Evolutionary conservation across 2,888 invertebrate species (phyloP), one percentile per base, ranked within the genome.

Genomic region (Polymixis flavicincta): DNA sequence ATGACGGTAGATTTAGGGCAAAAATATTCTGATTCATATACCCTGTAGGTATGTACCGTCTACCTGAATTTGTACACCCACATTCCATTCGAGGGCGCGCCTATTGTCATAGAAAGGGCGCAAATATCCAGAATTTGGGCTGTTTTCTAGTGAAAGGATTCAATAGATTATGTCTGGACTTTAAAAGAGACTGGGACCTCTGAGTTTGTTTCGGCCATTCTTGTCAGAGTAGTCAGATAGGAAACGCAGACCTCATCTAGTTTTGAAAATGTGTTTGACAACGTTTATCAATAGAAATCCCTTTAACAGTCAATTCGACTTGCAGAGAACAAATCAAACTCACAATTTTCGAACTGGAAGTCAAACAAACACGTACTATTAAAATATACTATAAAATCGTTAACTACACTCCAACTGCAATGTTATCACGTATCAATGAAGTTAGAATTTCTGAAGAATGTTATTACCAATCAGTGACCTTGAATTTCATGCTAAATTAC

Each of bases 391-490:
- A 45, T 57, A 45, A 14, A 52, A 57, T 63, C 45, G 63, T 77
- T 52, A 77, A 77, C n/a, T 54, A 52, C n/a, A n/a, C 57, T 45
- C 25, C 57, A 75, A 73, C 48, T 67, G 7, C 57, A 61, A 54
- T 50, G 65, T 64, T 66, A 77, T 77, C 52, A 57, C 28, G 61
- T 79, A 83, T 69, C 65, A 78, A 74, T 81, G 73, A 32, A 78
- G 48, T 68, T 63, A 70, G 37, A 66, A 78, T 61, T 66, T 50
- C 19, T 37, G 13, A 22, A 45, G 59, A 68, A 48, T 75, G 22
- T 59, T 52, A 73, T 68, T 32, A 54, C 45, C 37, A n/a, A 63
- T 57, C 68, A 22, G 45, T 55, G 55, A 70, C 81, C 83, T 79
- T 67, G 83, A 55, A 70, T 66, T 59, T 50, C 55, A 83, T 60